Evolutionary conservation across 92 coral and sea anemone species (phyloP), one percentile per base, ranked within the genome.

Genomic region (Umimayanthus chanpuru): DNA sequence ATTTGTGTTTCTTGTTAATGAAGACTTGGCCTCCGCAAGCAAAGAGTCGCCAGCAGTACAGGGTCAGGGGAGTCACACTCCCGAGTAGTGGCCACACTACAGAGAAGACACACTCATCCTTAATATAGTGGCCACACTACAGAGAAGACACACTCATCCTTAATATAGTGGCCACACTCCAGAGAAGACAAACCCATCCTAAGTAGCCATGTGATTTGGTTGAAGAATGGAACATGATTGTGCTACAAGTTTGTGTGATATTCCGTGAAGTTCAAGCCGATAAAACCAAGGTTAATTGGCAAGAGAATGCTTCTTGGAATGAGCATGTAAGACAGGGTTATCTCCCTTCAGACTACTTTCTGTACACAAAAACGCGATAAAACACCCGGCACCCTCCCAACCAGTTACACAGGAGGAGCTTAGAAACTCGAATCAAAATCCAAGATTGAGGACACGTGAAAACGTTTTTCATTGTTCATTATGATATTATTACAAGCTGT

Each of bases 1-100:
- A 44, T 97, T 97, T 58, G 99, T 97, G 73, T 97, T 97, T 79
- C 93, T 97, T 20, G 88, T 97, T 68, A 97, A 97, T 90, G 96
- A 97, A 92, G 99, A 95, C 25, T 86, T 92, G 39, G 85, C 94
- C 11, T 76, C 93, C 0, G 91, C 92, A 28, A 88, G 89, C 6
- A 97, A 97, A 86, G 99, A 95, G 41, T 12, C 93, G n/a, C 1
- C 86, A 53, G 39, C 64, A 12, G 40, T 68, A 0, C 86, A 82
- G 61, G 29, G 11, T 28, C 86, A 67, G 28, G n/a, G 77, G 5
- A 77, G 36, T 12, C 77, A 41, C 18, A 41, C 77, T 32, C 66
- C 77, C 4, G 58, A 82, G 29, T 82, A 82, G 36, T 32, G 86
- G 36, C 5, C 77, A 41, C 18, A 41, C 77, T 32, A 47, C 77